Base-by-base conservation (phyloP, 2,888 invertebrate genomes). In the Seira ritae region DNA sequence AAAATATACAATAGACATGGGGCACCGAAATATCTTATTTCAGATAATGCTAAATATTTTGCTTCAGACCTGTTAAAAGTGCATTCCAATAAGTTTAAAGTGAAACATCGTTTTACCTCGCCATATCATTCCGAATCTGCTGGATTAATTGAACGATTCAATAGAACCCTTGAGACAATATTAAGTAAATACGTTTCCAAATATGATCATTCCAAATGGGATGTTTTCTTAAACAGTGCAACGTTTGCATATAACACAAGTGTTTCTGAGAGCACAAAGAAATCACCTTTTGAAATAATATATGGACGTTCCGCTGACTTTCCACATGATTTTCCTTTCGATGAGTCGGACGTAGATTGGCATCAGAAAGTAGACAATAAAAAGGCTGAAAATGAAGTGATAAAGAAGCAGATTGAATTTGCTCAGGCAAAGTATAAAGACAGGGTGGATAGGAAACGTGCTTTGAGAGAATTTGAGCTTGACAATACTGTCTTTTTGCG, bases 121-220 rank as follows among this genome's bases (percentile, higher is more conserved):
- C 84, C 87, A 0, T 89, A 88, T 68, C 75, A 80, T 60, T 79
- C 79, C 4, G 76, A 78, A 23, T 82, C 87, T 0, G 88, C 90
- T 81, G 90, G 89, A 0, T 23, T 78, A n/a, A 85, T 86, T 0
- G 90, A 90, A 73, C 20, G 89, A 10, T 86, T 85, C 50, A 88
- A 89, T 74, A 60, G 86, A 20, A 89, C 89, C 1, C 60, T 89
- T 17, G 60, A 66, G 1, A 65, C 67, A 15, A 85, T 88, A 80
- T n/a, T 90, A 1, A 68, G 77, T 8, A 84, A 86, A 75, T 89
- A 87, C 77, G 84, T 87, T 23, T 46, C 87, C 19, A 68, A 84
- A 24, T 8, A 8, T 15, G 60, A 86, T 24, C 89, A 89, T 37
- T 23, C 17, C 1, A 79, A 88, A 55, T 90, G 89, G 90, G 89